A percentile compares a stretch with the other conserved stretches of the same genome.
phyloP scores from a whole-genome alignment of 2,797 vertebrate genomes.

The Knipowitschia caucasica region DNA sequence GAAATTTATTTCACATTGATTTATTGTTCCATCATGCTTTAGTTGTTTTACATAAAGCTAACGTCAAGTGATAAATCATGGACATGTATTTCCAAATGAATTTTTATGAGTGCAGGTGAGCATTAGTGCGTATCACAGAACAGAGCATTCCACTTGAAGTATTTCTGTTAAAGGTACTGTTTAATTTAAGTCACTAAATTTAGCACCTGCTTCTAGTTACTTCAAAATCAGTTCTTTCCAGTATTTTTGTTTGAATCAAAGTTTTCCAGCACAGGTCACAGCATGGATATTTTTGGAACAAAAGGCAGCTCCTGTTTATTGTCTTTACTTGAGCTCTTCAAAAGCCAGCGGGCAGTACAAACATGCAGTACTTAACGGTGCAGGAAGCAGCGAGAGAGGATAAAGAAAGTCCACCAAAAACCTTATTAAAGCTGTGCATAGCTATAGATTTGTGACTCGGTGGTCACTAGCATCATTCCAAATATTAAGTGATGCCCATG shows the following conservation, averaged over 20 bases:
- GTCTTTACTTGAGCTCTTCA: slow-evolving; percentile 34
- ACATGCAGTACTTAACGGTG: slow-evolving; percentile 35
- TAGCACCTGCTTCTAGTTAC: background rate
- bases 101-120: no score
- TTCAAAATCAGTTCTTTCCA: slow-evolving; percentile 6
- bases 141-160: no score
- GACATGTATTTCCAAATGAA: no score
- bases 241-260: slow-evolving; percentile 42
- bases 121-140: no score
- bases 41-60: no score
- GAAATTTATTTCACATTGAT: no score
- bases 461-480: slow-evolving; percentile 19
- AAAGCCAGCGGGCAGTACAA: slow-evolving; percentile 36
- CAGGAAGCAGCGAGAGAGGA: slow-evolving; percentile 48
- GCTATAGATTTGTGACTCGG: no score
- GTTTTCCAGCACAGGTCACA: slow-evolving; percentile 19
- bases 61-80: no score
- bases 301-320: slow-evolving; percentile 32
- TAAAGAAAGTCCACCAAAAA: slow-evolving; percentile 20
- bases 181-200: background rate
- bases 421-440: slow-evolving; percentile 12
- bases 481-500: slow-evolving; percentile 27
- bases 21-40: no score
- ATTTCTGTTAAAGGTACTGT: background rate
- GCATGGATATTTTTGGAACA: slow-evolving; percentile 44